Percentiles rank a stretch among this genome's conserved stretches.
phyloP scores from a whole-genome alignment of 2,113 vertebrate species.

The Chaenogobius annularis region DNA sequence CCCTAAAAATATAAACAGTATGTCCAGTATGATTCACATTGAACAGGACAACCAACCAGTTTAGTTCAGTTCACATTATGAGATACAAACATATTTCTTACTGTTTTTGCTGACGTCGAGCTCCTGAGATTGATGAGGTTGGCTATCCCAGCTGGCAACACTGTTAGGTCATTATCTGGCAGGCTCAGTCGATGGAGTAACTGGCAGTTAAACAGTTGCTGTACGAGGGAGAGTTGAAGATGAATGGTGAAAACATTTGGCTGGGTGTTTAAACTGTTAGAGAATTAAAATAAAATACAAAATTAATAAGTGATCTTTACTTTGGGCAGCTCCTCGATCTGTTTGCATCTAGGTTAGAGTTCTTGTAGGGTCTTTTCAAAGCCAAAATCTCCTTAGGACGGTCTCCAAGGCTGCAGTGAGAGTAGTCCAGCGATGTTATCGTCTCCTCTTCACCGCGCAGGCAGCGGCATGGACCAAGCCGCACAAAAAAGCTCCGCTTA shows the following conservation, averaged over 20 bases:
- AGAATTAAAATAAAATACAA: background rate
- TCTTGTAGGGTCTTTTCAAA: conserved; percentile 99
- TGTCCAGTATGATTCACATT: no score
- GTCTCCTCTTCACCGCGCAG: conserved; percentile 96
- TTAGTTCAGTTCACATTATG: conserved; percentile 1
- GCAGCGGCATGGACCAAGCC: conserved; percentile 96
- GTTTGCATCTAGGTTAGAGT: conserved; percentile 99
- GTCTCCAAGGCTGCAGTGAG: conserved; percentile 98
- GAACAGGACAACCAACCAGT: no score
- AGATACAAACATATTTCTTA: conserved; percentile 73
- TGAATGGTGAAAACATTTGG: background rate
- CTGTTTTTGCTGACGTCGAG: conserved; percentile 99
- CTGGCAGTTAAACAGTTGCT: conserved; percentile 99
- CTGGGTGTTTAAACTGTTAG: background rate
- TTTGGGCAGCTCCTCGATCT: conserved; percentile 99
- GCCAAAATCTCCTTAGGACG: conserved; percentile 97
- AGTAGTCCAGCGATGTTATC: conserved; percentile 95
- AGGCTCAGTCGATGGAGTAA: conserved; percentile 95
- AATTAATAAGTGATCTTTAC: conserved; percentile 65
- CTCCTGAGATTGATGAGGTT: conserved; percentile 99
- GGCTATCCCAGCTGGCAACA: conserved; percentile 92
- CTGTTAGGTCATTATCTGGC: conserved; percentile 96
- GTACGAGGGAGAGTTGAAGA: conserved; percentile 40
- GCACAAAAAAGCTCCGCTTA: conserved; percentile 94
- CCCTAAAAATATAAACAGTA: no score